Conservation (phyloP, 2,888 invertebrate genomes). For the Idaea biselata region DNA sequence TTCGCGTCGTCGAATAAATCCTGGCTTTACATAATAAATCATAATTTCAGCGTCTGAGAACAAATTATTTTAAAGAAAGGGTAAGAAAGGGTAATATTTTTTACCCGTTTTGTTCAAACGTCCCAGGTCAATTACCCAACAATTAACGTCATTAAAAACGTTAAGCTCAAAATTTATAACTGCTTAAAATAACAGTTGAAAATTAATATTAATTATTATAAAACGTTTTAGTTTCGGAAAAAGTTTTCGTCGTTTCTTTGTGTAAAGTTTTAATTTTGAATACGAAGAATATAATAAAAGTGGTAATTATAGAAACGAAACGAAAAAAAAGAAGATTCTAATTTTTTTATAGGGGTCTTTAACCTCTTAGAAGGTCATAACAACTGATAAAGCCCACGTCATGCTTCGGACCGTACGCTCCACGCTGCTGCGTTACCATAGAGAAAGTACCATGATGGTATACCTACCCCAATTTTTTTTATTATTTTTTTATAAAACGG, state of each 20-base stretch:
- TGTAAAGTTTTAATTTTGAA: background rate
- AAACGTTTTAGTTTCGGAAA: background rate
- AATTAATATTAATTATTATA: background rate
- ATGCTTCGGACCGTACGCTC: no score
- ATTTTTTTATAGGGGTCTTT: background rate
- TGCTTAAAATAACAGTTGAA: background rate
- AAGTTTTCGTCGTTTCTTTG: background rate
- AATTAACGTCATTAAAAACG: conserved; percentile 23
- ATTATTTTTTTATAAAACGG: no score
- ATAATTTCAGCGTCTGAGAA: conserved; percentile 8
- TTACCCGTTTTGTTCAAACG: background rate
- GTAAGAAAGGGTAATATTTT: background rate
- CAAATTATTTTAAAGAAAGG: background rate
- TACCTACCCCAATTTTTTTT: no score
- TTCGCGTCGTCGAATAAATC: conserved; percentile 4
- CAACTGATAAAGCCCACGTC: no score
- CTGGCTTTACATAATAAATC: conserved; percentile 15
- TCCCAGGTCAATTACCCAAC: conserved; percentile 21
- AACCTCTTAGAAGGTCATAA: no score
- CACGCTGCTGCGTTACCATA: no score
- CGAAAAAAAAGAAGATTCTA: background rate
- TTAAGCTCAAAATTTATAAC: background rate
- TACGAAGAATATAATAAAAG: background rate
- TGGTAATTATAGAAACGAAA: background rate
- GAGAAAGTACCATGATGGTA: no score